These are phyloP conservation scores for Propithecus deckenii DNA, from an alignment of 2,797 vertebrate species.

Conservation along the genomic window DNA sequence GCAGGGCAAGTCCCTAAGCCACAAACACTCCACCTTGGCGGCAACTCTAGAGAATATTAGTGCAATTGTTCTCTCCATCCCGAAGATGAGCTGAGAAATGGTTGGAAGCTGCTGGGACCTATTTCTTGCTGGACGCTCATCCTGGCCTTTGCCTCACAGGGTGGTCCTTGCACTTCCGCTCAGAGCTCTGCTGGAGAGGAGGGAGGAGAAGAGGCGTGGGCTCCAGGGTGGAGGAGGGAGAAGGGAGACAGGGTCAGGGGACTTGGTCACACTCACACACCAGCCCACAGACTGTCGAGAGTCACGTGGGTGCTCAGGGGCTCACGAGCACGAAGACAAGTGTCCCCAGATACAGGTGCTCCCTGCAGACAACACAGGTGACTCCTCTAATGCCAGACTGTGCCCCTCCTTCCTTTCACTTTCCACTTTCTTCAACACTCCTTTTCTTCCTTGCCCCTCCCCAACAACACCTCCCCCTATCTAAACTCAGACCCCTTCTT, in stretches of 20 bases:
- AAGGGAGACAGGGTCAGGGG: not conserved
- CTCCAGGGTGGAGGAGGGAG: not conserved
- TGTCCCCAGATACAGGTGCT: not conserved
- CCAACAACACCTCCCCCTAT: not conserved
- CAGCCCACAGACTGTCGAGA: rapidly evolving
- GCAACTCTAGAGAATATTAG: not conserved
- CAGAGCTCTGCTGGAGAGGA: not conserved
- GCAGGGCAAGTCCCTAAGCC: not conserved
- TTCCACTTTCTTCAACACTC: not conserved
- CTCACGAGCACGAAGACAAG: not conserved
- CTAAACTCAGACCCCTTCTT: not conserved
- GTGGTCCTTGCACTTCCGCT: not conserved
- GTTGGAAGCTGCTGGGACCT: not conserved
- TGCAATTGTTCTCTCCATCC: not conserved
- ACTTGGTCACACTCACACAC: not conserved
- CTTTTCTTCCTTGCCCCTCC: not conserved
- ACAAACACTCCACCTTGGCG: not conserved
- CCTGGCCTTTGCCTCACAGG: not conserved
- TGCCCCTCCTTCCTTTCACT: not conserved
- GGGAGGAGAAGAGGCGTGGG: not conserved
- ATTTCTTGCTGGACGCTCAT: not conserved
- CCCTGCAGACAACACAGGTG: not conserved
- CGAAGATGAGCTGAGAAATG: not conserved
- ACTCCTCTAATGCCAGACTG: not conserved
- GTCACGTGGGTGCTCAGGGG: not conserved